Evolutionary conservation across 2,888 invertebrate genomes (phyloP).

Genomic region (Strigamia maritima): DNA sequence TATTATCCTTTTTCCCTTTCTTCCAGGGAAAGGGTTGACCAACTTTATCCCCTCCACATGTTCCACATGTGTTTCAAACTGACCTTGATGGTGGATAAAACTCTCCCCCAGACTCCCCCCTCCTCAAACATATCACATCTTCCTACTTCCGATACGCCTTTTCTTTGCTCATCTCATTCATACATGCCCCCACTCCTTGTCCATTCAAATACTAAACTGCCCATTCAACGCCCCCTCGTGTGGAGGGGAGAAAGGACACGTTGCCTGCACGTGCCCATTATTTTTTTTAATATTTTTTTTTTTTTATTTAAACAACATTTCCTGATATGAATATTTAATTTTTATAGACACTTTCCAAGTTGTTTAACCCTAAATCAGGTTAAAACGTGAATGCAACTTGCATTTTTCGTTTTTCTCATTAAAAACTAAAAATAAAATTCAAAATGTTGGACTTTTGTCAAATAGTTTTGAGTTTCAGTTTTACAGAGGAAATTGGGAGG

Average conservation of each 20-base stretch:
- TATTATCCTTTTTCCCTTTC: no score
- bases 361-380: background rate
- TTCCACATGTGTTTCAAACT: background rate
- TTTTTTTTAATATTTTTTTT: no score
- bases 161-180: background rate
- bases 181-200: background rate
- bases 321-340: background rate
- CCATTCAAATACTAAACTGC: constrained; percentile 2
- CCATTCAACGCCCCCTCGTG: background rate
- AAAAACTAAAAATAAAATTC: background rate
- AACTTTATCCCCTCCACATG: background rate
- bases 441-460: background rate
- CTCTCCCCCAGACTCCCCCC: background rate
- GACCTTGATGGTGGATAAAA: background rate
- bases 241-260: background rate
- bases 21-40: no score
- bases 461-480: background rate
- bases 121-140: constrained; percentile 5
- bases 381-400: background rate
- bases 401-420: background rate
- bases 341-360: background rate
- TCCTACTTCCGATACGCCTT: background rate
- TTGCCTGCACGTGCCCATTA: constrained; percentile 1
- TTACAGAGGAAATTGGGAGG: background rate
- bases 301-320: background rate